A percentile compares a stretch with the other conserved stretches of the same genome.
phyloP scores from a whole-genome alignment of 2,113 vertebrate species.

The Poicephalus gulielmi region DNA sequence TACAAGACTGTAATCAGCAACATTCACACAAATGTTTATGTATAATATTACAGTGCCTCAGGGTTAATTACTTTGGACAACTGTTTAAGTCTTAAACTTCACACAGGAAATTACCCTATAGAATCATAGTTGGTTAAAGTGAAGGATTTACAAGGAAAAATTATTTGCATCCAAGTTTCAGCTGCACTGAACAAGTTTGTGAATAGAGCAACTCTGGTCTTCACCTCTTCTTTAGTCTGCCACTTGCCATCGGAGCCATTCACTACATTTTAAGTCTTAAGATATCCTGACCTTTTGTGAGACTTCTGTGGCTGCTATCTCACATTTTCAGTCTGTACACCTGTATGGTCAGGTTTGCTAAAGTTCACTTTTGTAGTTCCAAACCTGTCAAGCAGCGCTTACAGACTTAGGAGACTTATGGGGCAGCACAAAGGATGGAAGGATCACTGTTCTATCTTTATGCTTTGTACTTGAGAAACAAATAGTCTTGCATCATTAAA shows the following conservation, averaged over 20 bases:
- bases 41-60: not conserved
- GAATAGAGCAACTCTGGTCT: not conserved
- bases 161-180: not conserved
- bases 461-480: not conserved
- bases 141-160: not conserved
- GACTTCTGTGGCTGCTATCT: not conserved
- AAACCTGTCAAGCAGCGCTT: not conserved
- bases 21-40: not conserved
- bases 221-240: not conserved
- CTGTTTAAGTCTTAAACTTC: not conserved
- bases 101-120: not conserved
- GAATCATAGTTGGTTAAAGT: not conserved
- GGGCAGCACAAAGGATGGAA: fast-evolving
- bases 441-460: fast-evolving
- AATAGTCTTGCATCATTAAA: fast-evolving
- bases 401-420: fast-evolving
- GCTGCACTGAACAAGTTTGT: not conserved
- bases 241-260: not conserved
- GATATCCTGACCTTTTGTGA: fast-evolving
- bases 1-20: not conserved
- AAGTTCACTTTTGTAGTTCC: not conserved
- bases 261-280: not conserved
- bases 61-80: not conserved
- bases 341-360: fast-evolving
- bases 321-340: not conserved